Evolutionary conservation across 2,888 invertebrate species (phyloP), one percentile per base, ranked within the genome.

Genomic region (Hirudinaria manillensis): DNA sequence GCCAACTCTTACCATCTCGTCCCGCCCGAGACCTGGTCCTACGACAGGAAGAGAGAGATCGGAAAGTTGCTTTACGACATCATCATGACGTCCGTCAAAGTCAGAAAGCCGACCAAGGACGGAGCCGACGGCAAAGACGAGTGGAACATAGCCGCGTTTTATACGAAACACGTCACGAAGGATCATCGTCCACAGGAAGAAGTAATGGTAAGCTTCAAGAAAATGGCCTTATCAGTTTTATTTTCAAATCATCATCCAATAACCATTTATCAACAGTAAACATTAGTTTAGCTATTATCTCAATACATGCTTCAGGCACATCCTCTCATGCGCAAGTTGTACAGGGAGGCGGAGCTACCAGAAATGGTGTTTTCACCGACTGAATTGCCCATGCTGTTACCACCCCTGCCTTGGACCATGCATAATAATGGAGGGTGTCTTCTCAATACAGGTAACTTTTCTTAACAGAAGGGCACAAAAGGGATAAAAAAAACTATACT

Each of bases 391-490:
- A 90, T 92, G 88, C 75, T 89, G 27, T 90, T 90, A 77, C 95
- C 96, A 21, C 94, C 96, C 4, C 87, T 91, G 77, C 96, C 96
- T 1, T 96, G 95, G 95, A 86, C 88, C 6, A 88, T 89, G 0
- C 83, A 89, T 2, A 82, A 87, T 53, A 87, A 86, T 74, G 94
- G 95, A 7, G 93, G 93, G 0, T 92, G 92, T 82, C 85, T 94
- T 10, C 84, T 92, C 34, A 88, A 90, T 0, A 88, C 89, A 79
- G 89, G 90, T 45, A 45, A 10, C 3, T 24, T 88, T 53, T 56
- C 34, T 16, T 2, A 6, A 38, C 38, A 38, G 3, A 38, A 38
- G 3, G 10, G 3, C 4, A 38, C 38, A 38, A 6, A 38, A 38
- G 3, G 10, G 3, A 10, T 6, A 3, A 38, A 6, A 38, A 38